Evolutionary conservation across 2,113 vertebrate genomes (phyloP).

Genomic region (Perccottus glenii): DNA sequence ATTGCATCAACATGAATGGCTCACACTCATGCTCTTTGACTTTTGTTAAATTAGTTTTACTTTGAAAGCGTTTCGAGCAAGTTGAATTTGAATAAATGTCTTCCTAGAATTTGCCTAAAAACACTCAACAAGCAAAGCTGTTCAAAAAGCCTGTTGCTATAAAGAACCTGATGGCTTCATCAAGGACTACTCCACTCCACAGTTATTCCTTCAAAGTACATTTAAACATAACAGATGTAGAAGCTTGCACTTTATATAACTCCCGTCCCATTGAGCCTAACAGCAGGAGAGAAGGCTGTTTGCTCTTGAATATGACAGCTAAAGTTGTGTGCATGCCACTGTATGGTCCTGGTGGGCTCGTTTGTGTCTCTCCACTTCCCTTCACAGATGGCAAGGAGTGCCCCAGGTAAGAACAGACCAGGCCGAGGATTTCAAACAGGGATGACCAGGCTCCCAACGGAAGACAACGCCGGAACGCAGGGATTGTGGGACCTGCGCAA

Average conservation of each 20-base stretch:
- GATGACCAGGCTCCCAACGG: constrained; percentile 74
- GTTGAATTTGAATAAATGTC: constrained; percentile 2
- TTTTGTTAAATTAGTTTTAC: not conserved
- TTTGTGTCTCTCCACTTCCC: constrained; percentile 44
- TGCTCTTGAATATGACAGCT: constrained; percentile 59
- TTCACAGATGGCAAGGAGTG: constrained; percentile 73
- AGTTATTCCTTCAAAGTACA: not conserved
- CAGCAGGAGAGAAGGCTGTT: constrained; percentile 42
- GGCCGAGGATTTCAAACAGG: constrained; percentile 65
- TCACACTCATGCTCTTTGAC: not conserved
- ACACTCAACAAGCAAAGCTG: constrained; percentile 1
- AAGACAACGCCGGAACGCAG: constrained; percentile 65
- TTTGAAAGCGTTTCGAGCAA: constrained; percentile 9
- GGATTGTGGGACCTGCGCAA: constrained; percentile 69
- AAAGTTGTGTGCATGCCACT: constrained; percentile 43
- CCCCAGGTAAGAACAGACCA: constrained; percentile 67
- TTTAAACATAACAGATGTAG: constrained; percentile 44
- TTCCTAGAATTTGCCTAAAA: constrained; percentile 4
- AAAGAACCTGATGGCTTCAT: constrained; percentile 39
- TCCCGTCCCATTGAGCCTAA: constrained; percentile 30
- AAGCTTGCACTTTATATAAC: constrained; percentile 54
- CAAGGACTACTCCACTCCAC: not conserved
- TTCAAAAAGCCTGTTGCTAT: constrained; percentile 21
- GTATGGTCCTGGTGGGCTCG: constrained; percentile 43
- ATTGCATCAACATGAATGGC: not conserved